Base-by-base conservation (phyloP, 2,888 invertebrate species). In the Stenodema calcarata region DNA sequence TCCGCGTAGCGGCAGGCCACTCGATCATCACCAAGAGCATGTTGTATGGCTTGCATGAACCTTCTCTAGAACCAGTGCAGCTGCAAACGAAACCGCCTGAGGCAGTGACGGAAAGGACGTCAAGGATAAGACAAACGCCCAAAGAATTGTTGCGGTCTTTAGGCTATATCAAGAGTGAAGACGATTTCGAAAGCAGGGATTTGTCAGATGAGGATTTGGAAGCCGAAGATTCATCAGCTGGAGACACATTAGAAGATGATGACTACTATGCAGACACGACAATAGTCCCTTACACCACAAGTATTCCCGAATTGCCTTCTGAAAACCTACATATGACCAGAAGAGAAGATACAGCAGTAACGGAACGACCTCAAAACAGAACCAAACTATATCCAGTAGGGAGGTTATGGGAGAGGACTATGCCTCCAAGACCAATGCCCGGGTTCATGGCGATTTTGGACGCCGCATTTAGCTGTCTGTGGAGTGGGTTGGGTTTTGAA, bases 401-500 rank as follows among this genome's bases (percentile, higher is more conserved):
- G 6, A 27, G 87, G 16, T 62, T 88, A 16, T 88, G 88, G 87
- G 85, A 85, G 18, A 4, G 78, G 44, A 83, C 86, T 12, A 18
- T 87, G 6, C 84, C 84, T n/a, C 35, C 84, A 12, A 50, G 84
- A 27, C 84, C 84, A 0, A 84, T 84, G 84, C 82, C 82, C 1
- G 84, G 84, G 28, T 62, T 86, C 14, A 87, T 87, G 88, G 78
- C 70, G 7, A 70, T 88, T 28, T 47, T 88, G n/a, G 81, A 84
- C 28, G 82, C 85, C 7, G 87, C 83, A 0, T 87, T 87, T 30
- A 83, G 76, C 12, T 88, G 88, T 42, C 42, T 88, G 78, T 88
- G 87, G 81, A 81, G 85, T 14, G 88, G 88, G 4, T 23, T 87
- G 28, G 88, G 88, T n/a, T 47, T 87, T 62, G 85, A 88, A n/a